Evolutionary conservation across 2,888 invertebrate genomes (phyloP), one percentile per base, ranked within the genome.

Genomic region (Morpho deidamia): DNA sequence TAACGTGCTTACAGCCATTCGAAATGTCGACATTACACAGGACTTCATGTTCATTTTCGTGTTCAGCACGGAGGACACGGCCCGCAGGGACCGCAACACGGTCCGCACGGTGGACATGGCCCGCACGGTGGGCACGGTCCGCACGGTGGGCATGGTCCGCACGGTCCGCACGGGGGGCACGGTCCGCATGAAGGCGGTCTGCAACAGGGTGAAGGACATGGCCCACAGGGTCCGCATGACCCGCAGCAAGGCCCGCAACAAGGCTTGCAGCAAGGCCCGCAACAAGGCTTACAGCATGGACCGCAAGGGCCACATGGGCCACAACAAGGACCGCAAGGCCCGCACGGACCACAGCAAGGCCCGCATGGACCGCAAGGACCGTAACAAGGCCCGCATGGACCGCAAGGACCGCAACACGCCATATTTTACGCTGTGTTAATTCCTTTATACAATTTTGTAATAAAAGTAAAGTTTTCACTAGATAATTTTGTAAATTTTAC

Each of bases 341-440:
- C 56, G 11, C 62, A 60, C 0, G 56, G 57, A 0, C 61, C 59
- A 44, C 62, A 61, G 39, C 60, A 51, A 9, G 60, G 61, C 1
- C 55, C 56, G 40, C 56, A 59, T 7, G 52, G 52, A 11, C 53
- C 43, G 40, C 48, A 59, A 4, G 52, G 52, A 11, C 53, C 43
- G 40, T 44, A 44, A 39, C 58, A 59, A 7, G 52, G 52, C 11
- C 53, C 43, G 40, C 48, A 44, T 9, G 34, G 34, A 34, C 44
- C 44, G 8, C 54, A 54, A 7, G 54, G 44, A 45, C 54, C 39
- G 34, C 53, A 46, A 42, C 47, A 48, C 44, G 50, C 32, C 53
- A 53, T 56, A 23, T 23, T 23, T 34, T 48, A 40, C 8, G 12
- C 11, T 43, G 39, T 45, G 7, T n/a, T 35, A 42, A 11, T 14